These are phyloP conservation scores for Ophthalmolycus amberensis DNA, from an alignment of 2,113 vertebrate genomes.

Conservation along the genomic window DNA sequence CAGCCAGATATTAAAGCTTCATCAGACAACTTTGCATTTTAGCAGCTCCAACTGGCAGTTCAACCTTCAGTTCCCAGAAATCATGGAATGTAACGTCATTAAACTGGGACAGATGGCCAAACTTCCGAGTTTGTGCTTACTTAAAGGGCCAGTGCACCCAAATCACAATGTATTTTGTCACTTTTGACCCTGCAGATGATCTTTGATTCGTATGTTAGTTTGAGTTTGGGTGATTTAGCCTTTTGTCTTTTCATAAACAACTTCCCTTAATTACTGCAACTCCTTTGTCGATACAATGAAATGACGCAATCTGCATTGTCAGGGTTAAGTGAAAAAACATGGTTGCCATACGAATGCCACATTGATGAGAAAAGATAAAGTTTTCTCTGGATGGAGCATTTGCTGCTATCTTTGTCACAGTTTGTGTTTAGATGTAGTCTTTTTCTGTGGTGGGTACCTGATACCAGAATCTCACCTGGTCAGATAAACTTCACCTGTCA, in stretches of 20 bases:
- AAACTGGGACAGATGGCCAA: constrained; percentile 16
- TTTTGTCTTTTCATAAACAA: neutral
- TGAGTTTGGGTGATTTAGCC: neutral
- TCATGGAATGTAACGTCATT: neutral
- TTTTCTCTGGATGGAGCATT: neutral
- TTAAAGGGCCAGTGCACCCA: neutral
- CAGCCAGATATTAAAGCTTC: neutral
- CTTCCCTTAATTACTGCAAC: neutral
- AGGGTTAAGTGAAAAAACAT: neutral
- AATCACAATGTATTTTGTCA: neutral
- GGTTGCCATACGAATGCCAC: neutral
- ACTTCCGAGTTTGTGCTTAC: neutral
- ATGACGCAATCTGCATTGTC: neutral
- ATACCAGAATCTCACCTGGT: neutral
- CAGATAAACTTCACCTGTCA: neutral
- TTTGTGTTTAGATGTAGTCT: neutral
- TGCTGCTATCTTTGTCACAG: neutral
- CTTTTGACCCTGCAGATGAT: neutral
- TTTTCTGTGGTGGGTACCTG: neutral
- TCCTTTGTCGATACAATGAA: neutral
- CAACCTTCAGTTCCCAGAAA: constrained; percentile 6
- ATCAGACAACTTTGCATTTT: neutral
- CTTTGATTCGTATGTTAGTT: neutral
- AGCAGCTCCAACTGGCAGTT: neutral
- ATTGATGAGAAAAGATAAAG: neutral